Evolutionary conservation across 2,888 invertebrate genomes (phyloP).

Genomic region (Calameuta idolon): DNA sequence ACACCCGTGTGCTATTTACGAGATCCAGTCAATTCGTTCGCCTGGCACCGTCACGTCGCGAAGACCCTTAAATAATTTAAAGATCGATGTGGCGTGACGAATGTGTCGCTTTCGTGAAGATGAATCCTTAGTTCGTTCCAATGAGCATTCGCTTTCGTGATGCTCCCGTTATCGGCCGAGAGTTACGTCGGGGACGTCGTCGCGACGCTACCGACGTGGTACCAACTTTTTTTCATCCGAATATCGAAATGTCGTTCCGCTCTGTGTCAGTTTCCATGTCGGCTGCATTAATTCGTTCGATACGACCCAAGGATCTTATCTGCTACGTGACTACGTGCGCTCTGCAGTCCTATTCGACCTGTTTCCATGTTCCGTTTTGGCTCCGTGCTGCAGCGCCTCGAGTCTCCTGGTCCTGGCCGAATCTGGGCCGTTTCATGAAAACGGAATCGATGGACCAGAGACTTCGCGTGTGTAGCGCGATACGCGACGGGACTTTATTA

Average conservation of each 20-base stretch:
- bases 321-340: not conserved
- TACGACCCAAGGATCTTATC: not conserved
- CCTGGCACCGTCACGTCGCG: not conserved
- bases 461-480: not conserved
- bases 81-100: not conserved
- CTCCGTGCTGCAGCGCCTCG: not conserved
- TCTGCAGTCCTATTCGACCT: not conserved
- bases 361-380: not conserved
- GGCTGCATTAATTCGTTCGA: not conserved
- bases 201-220: not conserved
- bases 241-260: not conserved
- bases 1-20: no score
- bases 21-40: not conserved
- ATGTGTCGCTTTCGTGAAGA: not conserved
- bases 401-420: not conserved
- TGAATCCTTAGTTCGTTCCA: not conserved
- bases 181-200: not conserved
- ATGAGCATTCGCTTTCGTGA: not conserved
- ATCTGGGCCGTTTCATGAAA: not conserved
- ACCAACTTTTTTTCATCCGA: not conserved
- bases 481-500: not conserved
- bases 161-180: not conserved
- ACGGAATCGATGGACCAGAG: not conserved
- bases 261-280: not conserved
- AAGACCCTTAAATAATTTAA: not conserved